phyloP scores from a whole-genome alignment of 2,113 vertebrate genomes.

The Nipponia nippon region DNA sequence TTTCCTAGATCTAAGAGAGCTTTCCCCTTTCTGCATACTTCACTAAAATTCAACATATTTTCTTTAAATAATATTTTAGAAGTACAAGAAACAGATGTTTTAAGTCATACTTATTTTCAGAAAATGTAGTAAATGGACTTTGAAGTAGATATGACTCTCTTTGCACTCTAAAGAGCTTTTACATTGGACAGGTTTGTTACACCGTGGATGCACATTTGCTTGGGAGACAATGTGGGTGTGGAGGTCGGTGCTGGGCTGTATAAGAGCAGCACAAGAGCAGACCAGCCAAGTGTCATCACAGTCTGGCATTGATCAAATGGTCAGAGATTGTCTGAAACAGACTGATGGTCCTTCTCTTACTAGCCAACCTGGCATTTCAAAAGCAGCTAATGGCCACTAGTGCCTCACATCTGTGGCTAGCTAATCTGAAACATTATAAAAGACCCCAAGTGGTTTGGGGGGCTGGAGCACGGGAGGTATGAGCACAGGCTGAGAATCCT shows the following conservation, averaged over 20 bases:
- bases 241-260: not conserved
- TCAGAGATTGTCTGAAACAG: not conserved
- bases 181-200: not conserved
- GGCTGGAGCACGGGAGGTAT: not conserved
- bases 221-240: not conserved
- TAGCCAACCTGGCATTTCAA: not conserved
- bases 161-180: not conserved
- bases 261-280: not conserved
- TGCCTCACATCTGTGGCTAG: not conserved
- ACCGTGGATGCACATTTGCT: accelerated
- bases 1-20: slow-evolving; percentile 14
- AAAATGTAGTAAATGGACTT: not conserved
- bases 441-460: not conserved
- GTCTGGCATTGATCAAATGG: not conserved
- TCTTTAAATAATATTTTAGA: not conserved
- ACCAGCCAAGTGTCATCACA: not conserved
- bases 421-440: not conserved
- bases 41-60: not conserved
- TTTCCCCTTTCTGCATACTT: not conserved
- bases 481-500: not conserved
- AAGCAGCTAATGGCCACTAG: accelerated
- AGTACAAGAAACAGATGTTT: not conserved
- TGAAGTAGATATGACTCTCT: not conserved
- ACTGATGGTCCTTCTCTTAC: not conserved
- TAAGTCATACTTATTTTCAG: not conserved